These are phyloP conservation scores for Muraenolepis orangiensis DNA, from an alignment of 2,797 vertebrate genomes.

Conservation along the genomic window DNA sequence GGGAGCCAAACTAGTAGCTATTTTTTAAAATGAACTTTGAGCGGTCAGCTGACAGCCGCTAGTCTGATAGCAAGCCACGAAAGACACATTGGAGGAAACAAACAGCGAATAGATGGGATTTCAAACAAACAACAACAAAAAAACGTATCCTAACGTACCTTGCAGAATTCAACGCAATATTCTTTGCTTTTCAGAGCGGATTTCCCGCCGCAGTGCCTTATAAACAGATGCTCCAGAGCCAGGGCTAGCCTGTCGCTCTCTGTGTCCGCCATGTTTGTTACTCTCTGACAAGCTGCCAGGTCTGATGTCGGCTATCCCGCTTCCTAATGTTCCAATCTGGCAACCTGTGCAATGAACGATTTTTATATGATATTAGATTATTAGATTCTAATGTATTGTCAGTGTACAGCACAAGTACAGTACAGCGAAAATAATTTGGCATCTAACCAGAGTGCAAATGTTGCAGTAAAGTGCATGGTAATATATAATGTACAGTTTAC, in stretches of 20 bases:
- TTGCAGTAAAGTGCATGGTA: too few relatives aligned
- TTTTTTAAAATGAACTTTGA: too few relatives aligned
- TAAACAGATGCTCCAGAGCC: constrained; percentile 81
- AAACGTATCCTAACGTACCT: constrained; percentile 74
- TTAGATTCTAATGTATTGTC: too few relatives aligned
- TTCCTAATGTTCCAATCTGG: constrained; percentile 36
- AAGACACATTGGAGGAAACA: constrained; percentile 24
- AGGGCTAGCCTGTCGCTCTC: constrained; percentile 91
- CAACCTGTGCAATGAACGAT: constrained; percentile 31
- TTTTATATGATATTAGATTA: too few relatives aligned
- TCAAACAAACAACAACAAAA: not conserved
- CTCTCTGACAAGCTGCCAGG: constrained; percentile 74
- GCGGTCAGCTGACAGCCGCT: constrained; percentile 19
- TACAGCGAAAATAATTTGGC: too few relatives aligned
- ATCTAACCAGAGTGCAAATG: too few relatives aligned
- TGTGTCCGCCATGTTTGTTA: constrained; percentile 97
- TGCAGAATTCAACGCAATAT: constrained; percentile 89
- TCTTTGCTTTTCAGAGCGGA: constrained; percentile 76
- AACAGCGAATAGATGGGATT: not conserved
- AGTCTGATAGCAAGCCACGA: constrained; percentile 48
- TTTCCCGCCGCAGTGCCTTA: constrained; percentile 60
- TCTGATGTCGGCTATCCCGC: constrained; percentile 18
- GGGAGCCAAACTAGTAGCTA: not conserved
- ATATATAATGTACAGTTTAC: too few relatives aligned
- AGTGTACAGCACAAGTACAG: too few relatives aligned